Evolutionary conservation across 2,888 invertebrate species (phyloP), one percentile per base, ranked within the genome.

Genomic region (Drosophila gaucha): DNA sequence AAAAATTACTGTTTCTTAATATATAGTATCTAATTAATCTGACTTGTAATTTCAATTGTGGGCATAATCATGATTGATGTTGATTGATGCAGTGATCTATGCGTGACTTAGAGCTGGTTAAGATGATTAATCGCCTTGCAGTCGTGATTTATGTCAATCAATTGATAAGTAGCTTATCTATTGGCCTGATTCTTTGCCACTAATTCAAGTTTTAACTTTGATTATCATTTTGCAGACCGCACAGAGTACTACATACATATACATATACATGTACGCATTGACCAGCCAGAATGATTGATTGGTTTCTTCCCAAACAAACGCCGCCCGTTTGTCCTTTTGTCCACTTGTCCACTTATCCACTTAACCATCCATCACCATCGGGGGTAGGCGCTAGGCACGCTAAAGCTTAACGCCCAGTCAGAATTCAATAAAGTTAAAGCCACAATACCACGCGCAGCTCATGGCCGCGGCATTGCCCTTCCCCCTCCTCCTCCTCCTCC

Each of bases 371-470:
- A 75, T 73, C 72, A 75, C n/a, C 39, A 52, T 38, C 64, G 30
- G 22, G 14, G 33, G 6, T 28, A 43, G 63, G 14, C 44, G 26
- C 41, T n/a, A n/a, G n/a, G n/a, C n/a, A n/a, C n/a, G n/a, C n/a
- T n/a, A n/a, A 10, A n/a, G 18, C 6, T 18, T 20, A 35, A 38
- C 26, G 52, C 38, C 16, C 67, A 58, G 52, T 57, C 67, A 41
- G 56, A 66, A 73, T 76, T 76, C 67, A 73, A 73, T 73, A 76
- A 72, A 55, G 60, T 52, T 57, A 51, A 76, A 62, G 73, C 73
- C 77, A 39, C 73, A 76, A 66, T 50, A 47, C 28, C 24, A 54
- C 52, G 71, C 43, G 51, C 51, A 36, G 54, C 72, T 41, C 36
- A 66, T 54, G 51, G 65, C 39, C 65, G 44, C 22, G 26, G 59